Percentiles rank a stretch among this genome's conserved stretches.
Evolutionary conservation across 2,113 vertebrate species (phyloP).

Genomic region (Alethe diademata): DNA sequence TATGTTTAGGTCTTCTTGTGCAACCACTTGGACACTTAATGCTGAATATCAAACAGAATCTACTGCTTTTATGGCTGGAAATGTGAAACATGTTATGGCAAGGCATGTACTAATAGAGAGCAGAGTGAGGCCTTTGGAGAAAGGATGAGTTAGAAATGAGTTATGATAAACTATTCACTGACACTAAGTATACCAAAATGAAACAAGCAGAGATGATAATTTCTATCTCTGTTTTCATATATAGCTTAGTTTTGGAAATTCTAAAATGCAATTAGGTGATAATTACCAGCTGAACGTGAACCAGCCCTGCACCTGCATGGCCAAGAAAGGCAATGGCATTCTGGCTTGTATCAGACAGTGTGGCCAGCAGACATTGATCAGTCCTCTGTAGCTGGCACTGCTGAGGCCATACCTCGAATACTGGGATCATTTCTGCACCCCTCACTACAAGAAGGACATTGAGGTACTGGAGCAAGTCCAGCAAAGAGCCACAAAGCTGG

Average conservation of each 20-base stretch:
- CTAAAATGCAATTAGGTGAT: not conserved
- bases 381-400: not conserved
- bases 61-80: not conserved
- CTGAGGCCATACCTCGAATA: not conserved
- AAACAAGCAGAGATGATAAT: not conserved
- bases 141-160: not conserved
- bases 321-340: not conserved
- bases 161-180: not conserved
- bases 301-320: not conserved
- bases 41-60: not conserved
- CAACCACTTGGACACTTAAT: not conserved
- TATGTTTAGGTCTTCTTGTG: not conserved
- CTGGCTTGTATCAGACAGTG: not conserved
- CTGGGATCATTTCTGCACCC: not conserved
- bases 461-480: not conserved
- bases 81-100: not conserved
- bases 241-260: not conserved
- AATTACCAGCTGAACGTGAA: not conserved
- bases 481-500: not conserved
- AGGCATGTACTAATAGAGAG: not conserved
- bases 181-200: not conserved
- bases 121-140: not conserved
- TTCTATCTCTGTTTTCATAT: not conserved
- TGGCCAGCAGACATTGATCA: not conserved
- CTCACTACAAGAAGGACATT: not conserved